These are phyloP conservation scores for Erithacus rubecula DNA, from an alignment of 2,797 vertebrate genomes.

Conservation along the genomic window DNA sequence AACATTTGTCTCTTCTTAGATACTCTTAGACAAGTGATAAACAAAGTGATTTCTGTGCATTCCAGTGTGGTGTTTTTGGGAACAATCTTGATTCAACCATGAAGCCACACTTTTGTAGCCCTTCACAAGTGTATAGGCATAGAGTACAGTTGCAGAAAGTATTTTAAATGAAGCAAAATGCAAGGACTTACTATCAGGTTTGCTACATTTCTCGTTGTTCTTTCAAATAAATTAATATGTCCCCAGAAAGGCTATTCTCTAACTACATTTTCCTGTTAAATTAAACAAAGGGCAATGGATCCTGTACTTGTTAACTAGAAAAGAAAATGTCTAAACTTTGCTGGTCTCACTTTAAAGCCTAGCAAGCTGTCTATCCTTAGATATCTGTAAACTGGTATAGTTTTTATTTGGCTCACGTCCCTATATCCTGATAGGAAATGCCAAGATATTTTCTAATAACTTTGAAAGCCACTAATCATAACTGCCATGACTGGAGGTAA, in stretches of 20 bases:
- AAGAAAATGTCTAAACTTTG: not conserved
- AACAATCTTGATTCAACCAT: not conserved
- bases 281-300: not conserved
- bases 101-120: not conserved
- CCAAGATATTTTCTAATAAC: constrained; percentile 2
- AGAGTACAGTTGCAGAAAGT: not conserved
- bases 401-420: constrained; percentile 16
- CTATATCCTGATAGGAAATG: not conserved
- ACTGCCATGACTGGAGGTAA: not conserved
- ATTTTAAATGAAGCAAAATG: not conserved
- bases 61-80: not conserved
- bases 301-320: not conserved
- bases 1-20: not conserved
- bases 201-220: not conserved
- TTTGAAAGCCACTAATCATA: not conserved
- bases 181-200: not conserved
- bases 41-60: not conserved
- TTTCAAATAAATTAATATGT: constrained; percentile 21
- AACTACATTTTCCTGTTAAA: constrained; percentile 19
- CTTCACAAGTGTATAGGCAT: not conserved
- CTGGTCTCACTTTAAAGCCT: not conserved
- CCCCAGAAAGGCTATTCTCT: constrained; percentile 18
- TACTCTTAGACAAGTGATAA: not conserved
- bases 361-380: not conserved
- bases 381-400: not conserved